Conservation (phyloP, 2,888 invertebrate species). For the Oasisia sp. region DNA sequence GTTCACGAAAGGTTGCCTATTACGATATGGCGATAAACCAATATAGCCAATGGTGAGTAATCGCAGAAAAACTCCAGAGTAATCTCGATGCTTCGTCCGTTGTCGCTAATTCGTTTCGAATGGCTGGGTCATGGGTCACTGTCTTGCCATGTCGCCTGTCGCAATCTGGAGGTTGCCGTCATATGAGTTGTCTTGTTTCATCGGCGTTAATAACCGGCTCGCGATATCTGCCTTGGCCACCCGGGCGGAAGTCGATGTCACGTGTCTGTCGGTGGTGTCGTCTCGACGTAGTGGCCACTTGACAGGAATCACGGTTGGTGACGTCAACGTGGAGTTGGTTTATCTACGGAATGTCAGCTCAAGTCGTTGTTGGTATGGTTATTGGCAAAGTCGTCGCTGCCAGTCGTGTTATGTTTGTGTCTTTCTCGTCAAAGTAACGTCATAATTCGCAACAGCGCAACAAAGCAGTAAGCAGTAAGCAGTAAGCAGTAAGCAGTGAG, state of each 20-base stretch:
- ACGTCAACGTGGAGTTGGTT: neutral
- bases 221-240: neutral
- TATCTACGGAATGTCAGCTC: neutral
- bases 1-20: neutral
- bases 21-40: neutral
- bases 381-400: neutral
- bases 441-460: neutral
- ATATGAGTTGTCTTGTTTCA: neutral
- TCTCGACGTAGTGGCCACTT: neutral
- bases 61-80: neutral
- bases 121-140: neutral
- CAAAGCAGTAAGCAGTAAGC: neutral
- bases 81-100: neutral
- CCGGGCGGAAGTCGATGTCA: neutral
- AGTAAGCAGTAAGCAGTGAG: too few species aligned
- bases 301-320: neutral
- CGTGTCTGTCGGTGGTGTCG: neutral
- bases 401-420: neutral
- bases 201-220: neutral
- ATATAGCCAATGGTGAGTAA: neutral
- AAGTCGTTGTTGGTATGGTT: neutral
- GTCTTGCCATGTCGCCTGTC: neutral
- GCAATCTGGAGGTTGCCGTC: neutral
- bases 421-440: neutral
- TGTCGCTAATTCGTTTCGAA: slow-evolving; percentile 3